Evolutionary conservation across 2,888 invertebrate genomes (phyloP).

Genomic region (Liopterus haemorrhoidalis): DNA sequence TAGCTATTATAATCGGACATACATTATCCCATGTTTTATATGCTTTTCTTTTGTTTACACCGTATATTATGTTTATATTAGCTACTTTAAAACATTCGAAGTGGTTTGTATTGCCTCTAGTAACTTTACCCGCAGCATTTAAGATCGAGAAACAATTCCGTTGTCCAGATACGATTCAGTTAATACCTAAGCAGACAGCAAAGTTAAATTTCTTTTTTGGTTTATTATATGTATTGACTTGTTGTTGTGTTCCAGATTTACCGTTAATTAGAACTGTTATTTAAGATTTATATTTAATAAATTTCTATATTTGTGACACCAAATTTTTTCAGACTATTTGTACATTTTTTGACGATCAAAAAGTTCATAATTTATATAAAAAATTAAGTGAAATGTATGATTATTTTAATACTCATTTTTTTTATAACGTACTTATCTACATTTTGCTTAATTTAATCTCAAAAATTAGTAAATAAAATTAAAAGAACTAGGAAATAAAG

Average conservation of each 20-base stretch:
- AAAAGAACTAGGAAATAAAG: too few relatives aligned
- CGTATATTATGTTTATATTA: slow-evolving; percentile 85
- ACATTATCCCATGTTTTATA: slow-evolving; percentile 88
- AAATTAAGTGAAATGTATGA: too few relatives aligned
- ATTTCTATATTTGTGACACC: too few relatives aligned
- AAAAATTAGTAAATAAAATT: too few relatives aligned
- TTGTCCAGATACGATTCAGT: slow-evolving; percentile 67
- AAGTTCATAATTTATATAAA: slow-evolving; percentile 25
- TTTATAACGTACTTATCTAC: too few relatives aligned
- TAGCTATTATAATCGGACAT: slow-evolving; percentile 89
- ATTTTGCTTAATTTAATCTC: too few relatives aligned
- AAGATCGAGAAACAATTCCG: slow-evolving; percentile 85
- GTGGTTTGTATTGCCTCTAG: slow-evolving; percentile 83
- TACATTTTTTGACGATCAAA: slow-evolving; percentile 21
- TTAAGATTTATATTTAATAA: slow-evolving; percentile 14
- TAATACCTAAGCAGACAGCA: slow-evolving; percentile 83
- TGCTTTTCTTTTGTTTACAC: slow-evolving; percentile 81
- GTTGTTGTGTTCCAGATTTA: slow-evolving; percentile 61
- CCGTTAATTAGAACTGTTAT: slow-evolving; percentile 49
- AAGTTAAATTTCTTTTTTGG: slow-evolving; percentile 87
- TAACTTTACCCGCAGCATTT: slow-evolving; percentile 84
- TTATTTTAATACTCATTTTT: too few relatives aligned
- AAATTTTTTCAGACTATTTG: too few relatives aligned
- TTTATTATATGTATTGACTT: slow-evolving; percentile 79
- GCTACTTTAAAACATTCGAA: slow-evolving; percentile 75